Percentiles rank a stretch among this genome's conserved stretches.
phyloP scores from a whole-genome alignment of 2,113 vertebrate genomes.

The Ciconia boyciana region DNA sequence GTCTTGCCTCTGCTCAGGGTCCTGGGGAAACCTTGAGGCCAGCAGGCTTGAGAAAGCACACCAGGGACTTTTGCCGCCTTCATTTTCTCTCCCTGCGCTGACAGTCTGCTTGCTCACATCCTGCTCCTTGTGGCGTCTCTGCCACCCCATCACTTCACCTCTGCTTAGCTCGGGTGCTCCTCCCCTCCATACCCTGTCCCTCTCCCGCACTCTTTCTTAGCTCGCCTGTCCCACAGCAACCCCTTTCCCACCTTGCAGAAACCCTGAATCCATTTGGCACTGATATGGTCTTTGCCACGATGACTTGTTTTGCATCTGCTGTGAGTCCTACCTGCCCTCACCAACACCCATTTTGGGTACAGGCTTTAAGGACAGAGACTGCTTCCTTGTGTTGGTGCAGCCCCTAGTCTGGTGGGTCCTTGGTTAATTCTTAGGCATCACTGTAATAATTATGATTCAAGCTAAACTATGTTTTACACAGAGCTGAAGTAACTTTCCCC shows the following conservation, averaged over 20 bases:
- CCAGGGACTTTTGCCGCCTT: not conserved
- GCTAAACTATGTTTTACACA: not conserved
- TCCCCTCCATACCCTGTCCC: not conserved
- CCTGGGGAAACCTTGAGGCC: not conserved
- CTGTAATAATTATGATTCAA: not conserved
- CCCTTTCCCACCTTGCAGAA: not conserved
- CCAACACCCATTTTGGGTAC: not conserved
- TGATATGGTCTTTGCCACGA: fast-evolving
- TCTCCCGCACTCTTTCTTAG: not conserved
- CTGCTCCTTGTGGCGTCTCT: not conserved
- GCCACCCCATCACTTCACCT: not conserved
- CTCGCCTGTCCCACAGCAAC: not conserved
- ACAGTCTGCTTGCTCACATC: not conserved
- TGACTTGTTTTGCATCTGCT: not conserved
- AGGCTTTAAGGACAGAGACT: not conserved
- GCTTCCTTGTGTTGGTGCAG: not conserved
- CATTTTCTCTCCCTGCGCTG: not conserved
- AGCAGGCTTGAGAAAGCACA: not conserved
- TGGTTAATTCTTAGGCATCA: not conserved
- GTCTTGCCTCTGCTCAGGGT: fast-evolving
- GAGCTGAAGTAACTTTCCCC: not conserved
- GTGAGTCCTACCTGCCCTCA: not conserved
- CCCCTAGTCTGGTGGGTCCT: not conserved
- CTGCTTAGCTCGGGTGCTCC: not conserved
- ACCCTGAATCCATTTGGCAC: not conserved